Base-by-base conservation (phyloP, 2,888 invertebrate genomes). In the Drosophila dives region DNA sequence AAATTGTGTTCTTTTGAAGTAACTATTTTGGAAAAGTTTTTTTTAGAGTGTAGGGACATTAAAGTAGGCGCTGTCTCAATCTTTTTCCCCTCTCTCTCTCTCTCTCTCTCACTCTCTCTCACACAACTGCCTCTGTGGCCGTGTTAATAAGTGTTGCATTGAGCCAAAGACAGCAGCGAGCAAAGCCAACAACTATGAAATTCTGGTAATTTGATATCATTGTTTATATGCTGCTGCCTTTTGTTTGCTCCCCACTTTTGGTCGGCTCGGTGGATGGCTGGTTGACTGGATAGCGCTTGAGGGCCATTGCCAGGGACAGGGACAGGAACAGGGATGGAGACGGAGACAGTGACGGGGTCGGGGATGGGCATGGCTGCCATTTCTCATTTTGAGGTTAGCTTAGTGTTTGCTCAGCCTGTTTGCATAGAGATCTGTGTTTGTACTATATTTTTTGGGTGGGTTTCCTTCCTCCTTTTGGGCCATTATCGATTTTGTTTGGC, bases 131-230 rank as follows among this genome's bases (percentile, higher is more conserved):
- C 51, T 20, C 63, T 76, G 76, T 74, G 73, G 64, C 65, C 75
- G 74, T 83, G 82, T 86, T 89, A 86, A 89, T 86, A 86, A 86
- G 90, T 90, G 86, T 86, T 86, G 90, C 86, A 77, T 66, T 76
- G 69, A 67, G 70, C 77, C 59, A 59, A 67, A 69, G 56, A 67
- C 48, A 69, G 38, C 67, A 70, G 68, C 66, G 62, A 67, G 69
- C 69, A 76, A 65, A 72, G 64, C 77, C 79, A 75, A 81, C 75
- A 86, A 83, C 83, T 76, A 86, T 84, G 87, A 84, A 84, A 84
- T 85, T 80, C 73, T 80, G 70, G 86, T 83, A 86, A 86, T 69
- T 77, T 72, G 89, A 86, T 86, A 89, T 86, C 81, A 89, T 86
- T 86, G 89, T 87, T 89, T 87, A 89, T 89, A 87, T 87, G 80